These are phyloP conservation scores for Terrapene triunguis DNA, from an alignment of 2,113 vertebrate genomes.

Conservation along the genomic window DNA sequence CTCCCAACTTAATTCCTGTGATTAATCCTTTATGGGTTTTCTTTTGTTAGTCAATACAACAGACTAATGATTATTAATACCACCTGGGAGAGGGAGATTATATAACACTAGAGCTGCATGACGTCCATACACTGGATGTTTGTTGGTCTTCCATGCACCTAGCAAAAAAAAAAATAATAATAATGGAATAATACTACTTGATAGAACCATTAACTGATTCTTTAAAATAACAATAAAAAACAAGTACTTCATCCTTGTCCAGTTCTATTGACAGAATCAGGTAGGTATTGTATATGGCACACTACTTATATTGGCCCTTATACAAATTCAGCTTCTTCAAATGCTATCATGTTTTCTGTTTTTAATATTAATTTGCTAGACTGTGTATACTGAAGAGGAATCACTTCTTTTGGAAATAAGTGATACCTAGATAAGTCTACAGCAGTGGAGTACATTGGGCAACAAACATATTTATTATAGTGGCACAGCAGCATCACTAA, in stretches of 20 bases:
- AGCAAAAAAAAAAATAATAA: background rate
- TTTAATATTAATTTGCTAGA: background rate
- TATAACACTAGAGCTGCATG: slow-evolving; percentile 1
- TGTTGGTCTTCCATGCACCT: slow-evolving; percentile 29
- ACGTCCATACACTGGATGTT: background rate
- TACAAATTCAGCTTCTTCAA: background rate
- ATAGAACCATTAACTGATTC: background rate
- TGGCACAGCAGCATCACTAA: background rate
- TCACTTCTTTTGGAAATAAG: background rate
- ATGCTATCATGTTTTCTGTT: background rate
- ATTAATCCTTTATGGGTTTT: slow-evolving; percentile 67
- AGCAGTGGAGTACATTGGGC: background rate
- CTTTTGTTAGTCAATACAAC: slow-evolving; percentile 59
- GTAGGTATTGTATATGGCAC: background rate
- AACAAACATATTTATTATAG: background rate
- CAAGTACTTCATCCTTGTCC: background rate
- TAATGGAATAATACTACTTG: background rate
- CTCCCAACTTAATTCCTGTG: slow-evolving; percentile 53
- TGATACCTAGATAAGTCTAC: background rate
- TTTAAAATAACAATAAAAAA: background rate
- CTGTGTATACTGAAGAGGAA: background rate
- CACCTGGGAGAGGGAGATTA: slow-evolving; percentile 59
- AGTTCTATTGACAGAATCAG: background rate
- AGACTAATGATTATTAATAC: slow-evolving; percentile 62
- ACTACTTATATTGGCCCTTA: background rate